phyloP scores from a whole-genome alignment of 2,888 invertebrate species.

The Philonicus albiceps region DNA sequence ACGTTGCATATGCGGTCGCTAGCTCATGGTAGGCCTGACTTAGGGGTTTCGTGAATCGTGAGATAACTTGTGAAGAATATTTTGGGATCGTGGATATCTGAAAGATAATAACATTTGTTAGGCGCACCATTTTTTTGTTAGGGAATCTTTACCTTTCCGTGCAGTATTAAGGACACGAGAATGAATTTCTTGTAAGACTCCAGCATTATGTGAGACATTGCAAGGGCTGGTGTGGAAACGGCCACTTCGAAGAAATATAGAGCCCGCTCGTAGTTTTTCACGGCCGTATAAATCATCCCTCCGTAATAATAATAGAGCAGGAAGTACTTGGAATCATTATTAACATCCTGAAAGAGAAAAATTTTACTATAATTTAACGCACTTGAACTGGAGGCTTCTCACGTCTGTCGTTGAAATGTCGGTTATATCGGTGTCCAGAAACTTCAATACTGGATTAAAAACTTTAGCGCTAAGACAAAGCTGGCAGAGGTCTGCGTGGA shows the following conservation, averaged over 20 bases:
- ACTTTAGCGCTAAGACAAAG: slow-evolving; percentile 90
- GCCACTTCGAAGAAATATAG: slow-evolving; percentile 96
- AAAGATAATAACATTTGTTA: neutral
- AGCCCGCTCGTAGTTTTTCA: slow-evolving; percentile 92
- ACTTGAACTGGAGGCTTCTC: slow-evolving; percentile 48
- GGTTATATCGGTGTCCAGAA: slow-evolving; percentile 89
- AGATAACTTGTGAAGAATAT: slow-evolving; percentile 90
- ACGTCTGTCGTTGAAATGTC: slow-evolving; percentile 86
- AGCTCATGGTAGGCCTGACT: slow-evolving; percentile 90
- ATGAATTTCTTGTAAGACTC: slow-evolving; percentile 98
- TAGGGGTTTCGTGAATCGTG: slow-evolving; percentile 83
- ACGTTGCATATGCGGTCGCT: slow-evolving; percentile 80
- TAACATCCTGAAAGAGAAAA: slow-evolving; percentile 69
- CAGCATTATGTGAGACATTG: slow-evolving; percentile 95
- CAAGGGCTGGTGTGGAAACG: slow-evolving; percentile 92
- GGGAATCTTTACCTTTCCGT: slow-evolving; percentile 80
- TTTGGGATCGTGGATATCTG: slow-evolving; percentile 78
- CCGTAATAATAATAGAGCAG: slow-evolving; percentile 96
- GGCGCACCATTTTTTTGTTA: neutral
- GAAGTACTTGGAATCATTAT: slow-evolving; percentile 73
- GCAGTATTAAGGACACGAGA: slow-evolving; percentile 86
- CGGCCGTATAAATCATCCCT: slow-evolving; percentile 94
- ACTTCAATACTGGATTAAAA: slow-evolving; percentile 88
- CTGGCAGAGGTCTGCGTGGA: slow-evolving; percentile 93
- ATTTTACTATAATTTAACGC: neutral